phyloP scores from a whole-genome alignment of 2,797 vertebrate genomes.

The Menidia menidia region DNA sequence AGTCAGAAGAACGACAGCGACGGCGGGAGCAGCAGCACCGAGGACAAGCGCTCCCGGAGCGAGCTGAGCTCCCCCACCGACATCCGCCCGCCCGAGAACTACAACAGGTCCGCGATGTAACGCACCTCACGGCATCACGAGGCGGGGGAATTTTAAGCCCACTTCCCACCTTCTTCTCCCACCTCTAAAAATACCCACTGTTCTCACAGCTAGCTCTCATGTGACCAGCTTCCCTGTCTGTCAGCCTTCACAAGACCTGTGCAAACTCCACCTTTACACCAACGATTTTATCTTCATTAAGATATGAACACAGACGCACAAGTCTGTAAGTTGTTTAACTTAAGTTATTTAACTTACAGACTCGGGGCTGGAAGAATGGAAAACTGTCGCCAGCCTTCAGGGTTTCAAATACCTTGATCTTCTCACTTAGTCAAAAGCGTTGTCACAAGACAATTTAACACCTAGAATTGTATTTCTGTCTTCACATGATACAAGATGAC shows the following conservation, averaged over 20 bases:
- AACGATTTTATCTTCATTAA: no score
- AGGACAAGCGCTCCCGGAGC: conserved; percentile 92
- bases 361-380: no score
- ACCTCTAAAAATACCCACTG: conserved; percentile 54
- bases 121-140: conserved; percentile 16
- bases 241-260: neutral
- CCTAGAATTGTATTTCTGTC: no score
- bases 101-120: conserved; percentile 87
- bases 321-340: no score
- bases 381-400: no score
- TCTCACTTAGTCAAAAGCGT: no score
- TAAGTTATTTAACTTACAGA: no score
- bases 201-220: conserved; percentile 26
- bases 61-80: conserved; percentile 96
- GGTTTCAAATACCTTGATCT: no score
- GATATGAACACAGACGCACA: no score
- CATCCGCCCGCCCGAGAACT: conserved; percentile 87
- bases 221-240: conserved; percentile 26
- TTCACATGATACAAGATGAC: no score
- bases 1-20: conserved; percentile 97
- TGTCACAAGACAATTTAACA: no score
- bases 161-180: conserved; percentile 27
- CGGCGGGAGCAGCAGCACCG: conserved; percentile 90
- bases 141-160: neutral
- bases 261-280: no score